These are phyloP conservation scores for Torymus auratus DNA, from an alignment of 2,888 invertebrate species.

Conservation along the genomic window DNA sequence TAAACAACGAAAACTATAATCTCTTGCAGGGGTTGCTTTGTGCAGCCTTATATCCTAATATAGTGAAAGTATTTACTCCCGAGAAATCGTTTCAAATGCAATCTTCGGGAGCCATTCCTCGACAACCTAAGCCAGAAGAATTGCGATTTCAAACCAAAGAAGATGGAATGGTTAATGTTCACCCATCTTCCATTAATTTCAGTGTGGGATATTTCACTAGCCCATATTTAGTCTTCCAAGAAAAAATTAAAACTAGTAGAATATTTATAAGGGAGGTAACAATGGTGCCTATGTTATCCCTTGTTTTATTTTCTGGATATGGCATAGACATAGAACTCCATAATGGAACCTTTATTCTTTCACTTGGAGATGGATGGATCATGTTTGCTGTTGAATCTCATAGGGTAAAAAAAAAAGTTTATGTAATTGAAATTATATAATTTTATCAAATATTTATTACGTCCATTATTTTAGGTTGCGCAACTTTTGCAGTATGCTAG, in stretches of 20 bases:
- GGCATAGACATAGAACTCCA: constrained; percentile 85
- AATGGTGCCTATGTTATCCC: constrained; percentile 86
- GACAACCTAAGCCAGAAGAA: constrained; percentile 84
- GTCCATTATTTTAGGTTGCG: constrained; percentile 80
- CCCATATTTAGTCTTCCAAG: constrained; percentile 89
- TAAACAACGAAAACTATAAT: constrained; percentile 85
- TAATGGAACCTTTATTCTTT: constrained; percentile 84
- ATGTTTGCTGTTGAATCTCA: constrained; percentile 87
- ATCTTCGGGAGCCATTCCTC: constrained; percentile 85
- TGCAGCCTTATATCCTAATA: constrained; percentile 95
- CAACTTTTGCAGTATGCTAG: constrained; percentile 89
- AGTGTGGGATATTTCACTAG: constrained; percentile 82
- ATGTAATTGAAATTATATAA: no score
- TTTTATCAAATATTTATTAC: no score
- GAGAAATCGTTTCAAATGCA: constrained; percentile 87
- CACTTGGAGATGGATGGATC: constrained; percentile 89
- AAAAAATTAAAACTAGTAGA: constrained; percentile 88
- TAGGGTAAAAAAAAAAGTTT: constrained; percentile 78
- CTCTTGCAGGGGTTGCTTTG: constrained; percentile 90
- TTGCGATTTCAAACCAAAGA: constrained; percentile 85
- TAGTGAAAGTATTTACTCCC: constrained; percentile 89
- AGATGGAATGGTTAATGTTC: constrained; percentile 85
- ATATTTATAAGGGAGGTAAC: constrained; percentile 89
- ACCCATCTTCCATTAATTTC: constrained; percentile 88
- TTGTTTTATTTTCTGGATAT: constrained; percentile 83